A percentile compares a stretch with the other conserved stretches of the same genome.
Conservation (phyloP, 2,113 vertebrate genomes). For the human (Homo sapiens) region GRCh38 chr7:40302001-40302500, state of each 20-base stretch:
- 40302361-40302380: background rate
- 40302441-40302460: background rate
- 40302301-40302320: background rate
- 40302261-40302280: background rate
- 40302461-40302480: background rate
- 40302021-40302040: background rate
- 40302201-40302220: background rate
- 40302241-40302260: background rate
- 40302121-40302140: background rate
- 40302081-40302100: slow-evolving; percentile 1
- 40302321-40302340: background rate
- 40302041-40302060: background rate
- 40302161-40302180: background rate
- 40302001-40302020: slow-evolving; percentile 13
- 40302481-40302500: background rate
- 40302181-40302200: background rate
- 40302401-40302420: background rate
- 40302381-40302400: background rate
- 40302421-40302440: background rate
- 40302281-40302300: background rate
- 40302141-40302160: background rate
- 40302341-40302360: background rate
- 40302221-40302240: background rate
- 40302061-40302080: background rate
- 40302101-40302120: slow-evolving; percentile 26